Evolutionary conservation across 2,888 invertebrate genomes (phyloP), one percentile per base, ranked within the genome.

Genomic region (Aromia moschata): DNA sequence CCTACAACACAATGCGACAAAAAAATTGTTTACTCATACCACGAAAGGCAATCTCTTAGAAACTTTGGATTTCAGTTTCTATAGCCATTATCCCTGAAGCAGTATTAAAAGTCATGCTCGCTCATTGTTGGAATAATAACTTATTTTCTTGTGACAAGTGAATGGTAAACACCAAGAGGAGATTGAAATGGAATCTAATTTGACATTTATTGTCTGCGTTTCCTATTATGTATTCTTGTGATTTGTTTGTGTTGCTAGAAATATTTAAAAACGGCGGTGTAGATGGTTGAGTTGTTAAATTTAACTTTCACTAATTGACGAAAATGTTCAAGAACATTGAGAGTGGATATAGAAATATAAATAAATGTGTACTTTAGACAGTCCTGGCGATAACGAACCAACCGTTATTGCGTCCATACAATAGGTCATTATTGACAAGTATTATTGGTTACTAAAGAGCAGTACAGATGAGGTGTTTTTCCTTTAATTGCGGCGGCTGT

Each of bases 1-100:
- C 4, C 25, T 4, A 5, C 4, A 5, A 25, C 9, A 9, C 25
- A 9, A 9, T 25, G 25, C n/a, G 5, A 11, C 33, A 5, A 33
- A 33, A 33, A 10, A 33, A 33, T 3, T 33, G 33, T 33, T 33
- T 33, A 33, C 33, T 33, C n/a, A 33, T 33, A 11, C 33, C 33
- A 33, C n/a, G 33, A 33, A 33, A 33, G 33, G 33, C 33, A 33
- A 33, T 33, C 33, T 33, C 10, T n/a, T n/a, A 33, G 76, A 77
- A 77, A 77, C 76, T 75, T 74, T 68, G n/a, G 33, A 33, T 10
- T 33, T 33, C n/a, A 2, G 33, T 33, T 33, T 33, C 3, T 33
- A 3, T n/a, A 10, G 33, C n/a, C n/a, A 33, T 33, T 33, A 33
- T 33, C 25, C 33, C 9, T n/a, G 1, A 20, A 4, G n/a, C 11